A percentile compares a stretch with the other conserved stretches of the same genome.
phyloP scores from a whole-genome alignment of 1,140 invertebrate species.

The Apis dorsata region DNA sequence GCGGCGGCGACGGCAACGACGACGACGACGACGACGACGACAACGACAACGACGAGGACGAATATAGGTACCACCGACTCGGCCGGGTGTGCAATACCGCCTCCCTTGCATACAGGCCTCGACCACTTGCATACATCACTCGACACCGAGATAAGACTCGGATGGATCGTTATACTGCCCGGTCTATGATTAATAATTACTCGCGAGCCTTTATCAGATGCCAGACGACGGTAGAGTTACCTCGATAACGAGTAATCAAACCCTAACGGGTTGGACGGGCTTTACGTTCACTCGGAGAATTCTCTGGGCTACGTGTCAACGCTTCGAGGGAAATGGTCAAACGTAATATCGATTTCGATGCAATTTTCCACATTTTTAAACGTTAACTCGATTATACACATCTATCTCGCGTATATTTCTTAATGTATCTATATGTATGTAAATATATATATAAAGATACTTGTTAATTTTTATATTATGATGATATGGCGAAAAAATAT shows the following conservation, averaged over 20 bases:
- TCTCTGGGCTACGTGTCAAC: background rate
- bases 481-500: no score
- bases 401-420: no score
- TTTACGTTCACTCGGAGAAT: constrained; percentile 34
- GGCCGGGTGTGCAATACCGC: constrained; percentile 43
- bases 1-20: background rate
- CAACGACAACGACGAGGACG: no score
- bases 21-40: no score
- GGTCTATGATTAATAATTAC: constrained; percentile 80
- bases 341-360: background rate
- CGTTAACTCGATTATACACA: no score
- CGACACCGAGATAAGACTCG: constrained; percentile 78
- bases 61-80: constrained; percentile 7
- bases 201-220: constrained; percentile 77
- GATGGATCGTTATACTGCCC: constrained; percentile 78
- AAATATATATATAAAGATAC: no score
- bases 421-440: no score
- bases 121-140: constrained; percentile 75
- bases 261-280: constrained; percentile 50
- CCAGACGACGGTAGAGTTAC: constrained; percentile 76
- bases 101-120: constrained; percentile 50
- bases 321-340: background rate
- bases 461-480: no score
- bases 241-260: constrained; percentile 79
- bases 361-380: background rate